A percentile compares a stretch with the other conserved stretches of the same genome.
These are phyloP conservation scores for Drosophila mauritiana DNA, from an alignment of 1,140 invertebrate species.

Conservation along the genomic window DNA sequence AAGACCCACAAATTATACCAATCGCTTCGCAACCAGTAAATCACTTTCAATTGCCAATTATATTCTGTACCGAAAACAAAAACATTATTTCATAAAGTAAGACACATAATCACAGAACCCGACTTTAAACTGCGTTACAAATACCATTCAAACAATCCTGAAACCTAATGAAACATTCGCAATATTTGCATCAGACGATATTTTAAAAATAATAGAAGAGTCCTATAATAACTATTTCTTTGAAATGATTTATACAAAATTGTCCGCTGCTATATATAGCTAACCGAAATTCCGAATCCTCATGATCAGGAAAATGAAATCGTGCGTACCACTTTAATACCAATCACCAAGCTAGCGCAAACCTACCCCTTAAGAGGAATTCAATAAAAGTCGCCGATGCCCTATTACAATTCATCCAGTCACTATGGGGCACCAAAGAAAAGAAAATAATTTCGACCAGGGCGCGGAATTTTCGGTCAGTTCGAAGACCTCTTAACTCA, in stretches of 20 bases:
- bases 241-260: too few species aligned
- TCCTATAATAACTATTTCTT: not conserved
- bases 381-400: slow-evolving; percentile 1
- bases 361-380: not conserved
- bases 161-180: not conserved
- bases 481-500: not conserved
- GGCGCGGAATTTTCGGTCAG: not conserved
- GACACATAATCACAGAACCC: slow-evolving; percentile 13
- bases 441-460: not conserved
- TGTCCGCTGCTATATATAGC: too few species aligned
- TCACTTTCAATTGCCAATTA: not conserved
- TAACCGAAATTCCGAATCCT: too few species aligned
- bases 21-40: not conserved
- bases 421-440: not conserved
- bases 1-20: not conserved
- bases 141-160: not conserved
- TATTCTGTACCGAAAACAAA: not conserved
- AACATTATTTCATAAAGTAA: slow-evolving; percentile 4
- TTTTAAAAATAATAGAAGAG: not conserved
- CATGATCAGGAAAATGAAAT: too few species aligned
- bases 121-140: slow-evolving; percentile 14
- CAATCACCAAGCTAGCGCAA: too few species aligned
- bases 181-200: not conserved
- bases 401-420: not conserved
- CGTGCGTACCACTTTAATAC: too few species aligned